Evolutionary conservation across 2,113 vertebrate species (phyloP), one percentile per base, ranked within the genome.

Genomic region (Eolophus roseicapilla): DNA sequence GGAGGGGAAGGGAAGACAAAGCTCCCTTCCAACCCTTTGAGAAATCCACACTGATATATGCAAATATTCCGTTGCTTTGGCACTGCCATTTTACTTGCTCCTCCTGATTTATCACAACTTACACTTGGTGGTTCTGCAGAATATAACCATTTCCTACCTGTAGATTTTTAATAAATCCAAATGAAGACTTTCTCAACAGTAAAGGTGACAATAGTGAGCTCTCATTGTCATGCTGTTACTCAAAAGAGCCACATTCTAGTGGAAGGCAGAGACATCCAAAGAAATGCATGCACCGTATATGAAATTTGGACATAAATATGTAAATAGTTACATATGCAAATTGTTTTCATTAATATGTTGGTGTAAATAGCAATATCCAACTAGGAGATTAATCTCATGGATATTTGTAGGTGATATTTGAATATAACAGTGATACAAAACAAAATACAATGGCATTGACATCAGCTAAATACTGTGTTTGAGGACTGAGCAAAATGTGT

Each of bases 211-310:
- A 29, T 5, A 55, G 35, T 13, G 33, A 79, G 52, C 13, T 76
- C 79, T 60, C 2, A 1, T 41, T 6, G 0, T 44, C 60, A 11
- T 13, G 21, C 29, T 87, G 41, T 31, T 37, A 35, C 77, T 89
- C 57, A 41, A 46, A 62, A 55, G 74, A 55, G 27, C 6, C 75
- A 19, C 29, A n/a, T 65, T 59, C 21, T 28, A 4, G 5, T 17
- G 44, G 35, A 79, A 69, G 9, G 9, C 24, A 76, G 74, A 33
- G n/a, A 17, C 12, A 7, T 81, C 25, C 0, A 12, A 81, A 39
- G 57, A 75, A 91, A 88, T 5, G 29, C 6, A 11, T 0, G 2
- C 43, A 47, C 23, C 1, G 1, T 47, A 14, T 41, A 63, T 9
- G 14, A 15, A 82, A 35, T 14, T 11, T 43, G 19, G 9, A 67